Percentiles rank a stretch among this genome's conserved stretches.
Evolutionary conservation across 1,140 invertebrate species (phyloP).

Genomic region (Dreissena polymorpha): DNA sequence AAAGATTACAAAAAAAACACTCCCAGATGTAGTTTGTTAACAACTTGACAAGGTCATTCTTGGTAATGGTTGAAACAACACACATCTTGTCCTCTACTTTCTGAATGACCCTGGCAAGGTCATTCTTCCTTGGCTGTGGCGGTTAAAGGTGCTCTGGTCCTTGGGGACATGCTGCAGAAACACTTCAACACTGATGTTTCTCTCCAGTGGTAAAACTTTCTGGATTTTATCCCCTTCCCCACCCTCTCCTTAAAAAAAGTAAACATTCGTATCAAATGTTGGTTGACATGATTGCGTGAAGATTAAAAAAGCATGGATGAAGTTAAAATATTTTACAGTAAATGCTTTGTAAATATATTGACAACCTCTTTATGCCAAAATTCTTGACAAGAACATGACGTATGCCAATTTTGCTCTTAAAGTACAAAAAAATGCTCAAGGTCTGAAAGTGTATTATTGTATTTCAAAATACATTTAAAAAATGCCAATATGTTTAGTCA

Average conservation of each 20-base stretch:
- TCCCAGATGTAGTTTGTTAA: background rate
- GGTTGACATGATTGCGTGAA: too few relatives aligned
- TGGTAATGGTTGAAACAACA: background rate
- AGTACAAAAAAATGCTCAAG: too few relatives aligned
- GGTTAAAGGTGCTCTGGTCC: slow-evolving; percentile 11
- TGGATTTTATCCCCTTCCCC: slow-evolving; percentile 53
- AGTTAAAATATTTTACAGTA: too few relatives aligned
- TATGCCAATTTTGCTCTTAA: too few relatives aligned
- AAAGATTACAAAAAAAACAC: background rate
- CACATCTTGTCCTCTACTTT: background rate
- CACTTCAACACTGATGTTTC: slow-evolving; percentile 48
- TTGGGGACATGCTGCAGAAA: slow-evolving; percentile 34
- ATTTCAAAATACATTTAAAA: too few relatives aligned
- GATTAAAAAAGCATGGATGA: too few relatives aligned
- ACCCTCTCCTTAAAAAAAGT: slow-evolving; percentile 32
- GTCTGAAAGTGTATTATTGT: too few relatives aligned
- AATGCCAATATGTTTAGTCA: too few relatives aligned
- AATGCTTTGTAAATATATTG: too few relatives aligned
- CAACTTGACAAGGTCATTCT: background rate
- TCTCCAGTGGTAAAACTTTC: slow-evolving; percentile 50
- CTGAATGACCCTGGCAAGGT: background rate
- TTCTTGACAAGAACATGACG: too few relatives aligned
- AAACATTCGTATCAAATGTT: too few relatives aligned
- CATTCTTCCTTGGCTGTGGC: slow-evolving; percentile 16
- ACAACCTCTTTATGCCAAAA: too few relatives aligned